A percentile compares a stretch with the other conserved stretches of the same genome.
Conservation (phyloP, 2,888 invertebrate genomes). For the Acanthosepion esculentum region DNA sequence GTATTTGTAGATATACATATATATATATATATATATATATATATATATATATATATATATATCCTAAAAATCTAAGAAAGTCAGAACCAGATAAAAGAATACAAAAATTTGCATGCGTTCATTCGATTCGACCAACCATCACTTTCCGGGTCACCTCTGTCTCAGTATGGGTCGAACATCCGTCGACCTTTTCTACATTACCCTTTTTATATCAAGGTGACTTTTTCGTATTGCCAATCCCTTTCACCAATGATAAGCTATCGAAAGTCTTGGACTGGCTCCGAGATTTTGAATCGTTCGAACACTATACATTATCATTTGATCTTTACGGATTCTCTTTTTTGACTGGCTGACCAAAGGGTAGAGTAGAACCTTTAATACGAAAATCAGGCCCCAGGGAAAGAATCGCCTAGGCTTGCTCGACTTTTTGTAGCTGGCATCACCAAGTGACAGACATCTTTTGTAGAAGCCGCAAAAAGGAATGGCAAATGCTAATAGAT, state of each 20-base stretch:
- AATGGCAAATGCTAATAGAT: conserved; percentile 33
- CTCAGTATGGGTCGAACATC: neutral
- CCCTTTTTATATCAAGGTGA: neutral
- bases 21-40: neutral
- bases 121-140: neutral
- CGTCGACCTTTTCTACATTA: neutral
- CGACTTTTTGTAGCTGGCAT: conserved; percentile 11
- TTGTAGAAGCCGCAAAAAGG: conserved; percentile 33
- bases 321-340: conserved; percentile 33
- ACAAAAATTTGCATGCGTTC: neutral
- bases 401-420: neutral
- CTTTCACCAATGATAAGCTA: conserved; percentile 33
- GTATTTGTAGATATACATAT: neutral
- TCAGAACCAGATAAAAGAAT: neutral
- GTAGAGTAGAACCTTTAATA: conserved; percentile 10
- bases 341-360: conserved; percentile 33
- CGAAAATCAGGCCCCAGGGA: conserved; percentile 1
- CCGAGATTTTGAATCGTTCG: conserved; percentile 21
- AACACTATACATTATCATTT: neutral
- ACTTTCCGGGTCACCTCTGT: neutral
- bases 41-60: neutral
- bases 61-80: neutral
- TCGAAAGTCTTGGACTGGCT: conserved; percentile 21
- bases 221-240: conserved; percentile 33
- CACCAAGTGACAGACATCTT: conserved; percentile 23